Evolutionary conservation across 2,113 vertebrate species (phyloP), one percentile per base, ranked within the genome.

Genomic region (Pachycephala philippinensis): DNA sequence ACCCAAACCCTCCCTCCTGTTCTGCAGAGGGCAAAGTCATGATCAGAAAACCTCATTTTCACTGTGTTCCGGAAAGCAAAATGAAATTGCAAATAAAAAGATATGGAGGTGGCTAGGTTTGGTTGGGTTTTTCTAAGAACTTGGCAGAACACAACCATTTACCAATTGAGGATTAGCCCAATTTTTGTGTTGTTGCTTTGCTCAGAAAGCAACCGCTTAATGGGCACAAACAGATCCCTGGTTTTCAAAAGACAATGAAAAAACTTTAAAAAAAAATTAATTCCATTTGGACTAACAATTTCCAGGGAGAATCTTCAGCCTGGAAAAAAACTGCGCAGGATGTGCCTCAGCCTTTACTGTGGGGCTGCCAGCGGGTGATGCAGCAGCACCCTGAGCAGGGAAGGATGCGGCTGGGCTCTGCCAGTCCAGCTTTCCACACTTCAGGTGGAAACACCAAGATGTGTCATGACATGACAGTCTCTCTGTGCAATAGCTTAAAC

Each of bases 151-250:
- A 31, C 7, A 79, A 65, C 31, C 50, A 64, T 52, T 65, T 61
- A 47, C 59, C 64, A 79, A 21, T 49, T 52, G 69, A 76, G 57
- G 39, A 78, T 66, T 37, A 80, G 81, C 65, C 65, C 74, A 54
- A 59, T 65, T 86, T 94, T 52, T 90, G 68, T 69, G 82, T 90
- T 78, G 81, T 37, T 84, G 85, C 64, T 84, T 82, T 66, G 59
- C 75, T 91, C 71, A 60, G 75, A 92, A 95, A 94, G 92, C 76
- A 97, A 85, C 71, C 95, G 91, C 84, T 89, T 93, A 94, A 93
- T 88, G 56, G 84, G 72, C 68, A 92, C 52, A 90, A 93, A 95
- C 84, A 95, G 54, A 85, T 65, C 78, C 75, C 66, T 53, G 28
- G 70, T 71, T 93, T 84, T 56, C 56, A 90, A 89, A 95, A 92